These are phyloP conservation scores for Gallinago stenura DNA, from an alignment of 2,797 vertebrate genomes.

Conservation along the genomic window DNA sequence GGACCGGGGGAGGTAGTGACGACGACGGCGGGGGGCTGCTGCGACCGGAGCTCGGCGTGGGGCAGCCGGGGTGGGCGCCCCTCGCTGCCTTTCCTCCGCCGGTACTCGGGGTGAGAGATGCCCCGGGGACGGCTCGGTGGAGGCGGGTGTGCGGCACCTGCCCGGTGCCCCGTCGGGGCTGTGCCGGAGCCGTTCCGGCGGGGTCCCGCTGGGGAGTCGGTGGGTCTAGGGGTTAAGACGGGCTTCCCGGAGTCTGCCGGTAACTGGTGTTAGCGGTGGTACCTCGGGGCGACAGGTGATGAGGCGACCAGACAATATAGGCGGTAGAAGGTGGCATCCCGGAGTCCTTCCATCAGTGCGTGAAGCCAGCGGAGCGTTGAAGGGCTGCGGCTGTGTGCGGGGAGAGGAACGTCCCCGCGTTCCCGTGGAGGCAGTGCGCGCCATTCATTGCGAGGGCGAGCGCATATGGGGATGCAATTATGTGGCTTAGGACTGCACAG, in stretches of 20 bases:
- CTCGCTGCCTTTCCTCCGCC: too few species aligned
- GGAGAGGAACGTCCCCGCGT: neutral
- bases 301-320: neutral
- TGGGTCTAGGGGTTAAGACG: neutral
- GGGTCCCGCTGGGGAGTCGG: neutral
- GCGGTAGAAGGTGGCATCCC: neutral
- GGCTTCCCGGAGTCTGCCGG: neutral
- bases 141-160: neutral
- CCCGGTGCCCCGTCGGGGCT: neutral
- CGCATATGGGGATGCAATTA: neutral
- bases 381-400: neutral
- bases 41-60: neutral
- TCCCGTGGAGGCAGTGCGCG: neutral
- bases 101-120: neutral
- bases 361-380: neutral
- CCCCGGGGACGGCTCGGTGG: neutral
- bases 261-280: neutral
- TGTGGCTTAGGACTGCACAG: neutral
- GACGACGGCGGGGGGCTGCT: neutral
- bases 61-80: neutral
- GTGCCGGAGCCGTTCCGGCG: too few species aligned
- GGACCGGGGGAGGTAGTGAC: too few species aligned
- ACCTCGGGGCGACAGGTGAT: neutral
- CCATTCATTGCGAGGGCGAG: neutral
- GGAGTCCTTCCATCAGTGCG: rapidly evolving